A percentile compares a stretch with the other conserved stretches of the same genome.
Conservation (phyloP, 2,113 vertebrate species). For the Melierax canorus region DNA sequence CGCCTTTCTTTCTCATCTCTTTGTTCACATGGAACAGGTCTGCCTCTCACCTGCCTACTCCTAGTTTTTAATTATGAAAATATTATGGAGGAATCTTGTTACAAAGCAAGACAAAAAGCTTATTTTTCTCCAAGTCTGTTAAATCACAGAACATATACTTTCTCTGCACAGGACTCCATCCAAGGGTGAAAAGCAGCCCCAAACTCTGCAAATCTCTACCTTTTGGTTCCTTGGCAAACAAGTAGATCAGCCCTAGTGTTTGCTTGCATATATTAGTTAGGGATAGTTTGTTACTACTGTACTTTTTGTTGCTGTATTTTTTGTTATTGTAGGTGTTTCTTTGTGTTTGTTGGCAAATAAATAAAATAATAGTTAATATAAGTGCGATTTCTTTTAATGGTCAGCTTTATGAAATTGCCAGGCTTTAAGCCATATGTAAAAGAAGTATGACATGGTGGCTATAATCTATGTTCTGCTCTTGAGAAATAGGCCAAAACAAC, state of each 20-base stretch:
- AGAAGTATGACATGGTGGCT: neutral
- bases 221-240: neutral
- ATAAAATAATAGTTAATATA: neutral
- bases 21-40: constrained; percentile 20
- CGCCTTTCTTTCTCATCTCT: neutral
- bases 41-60: constrained; percentile 40
- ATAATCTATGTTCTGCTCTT: neutral
- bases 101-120: neutral
- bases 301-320: neutral
- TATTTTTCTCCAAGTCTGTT: neutral
- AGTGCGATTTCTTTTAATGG: neutral
- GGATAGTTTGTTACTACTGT: neutral
- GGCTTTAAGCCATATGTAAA: neutral
- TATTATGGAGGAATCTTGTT: constrained; percentile 16
- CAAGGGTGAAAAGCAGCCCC: neutral
- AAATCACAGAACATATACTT: neutral
- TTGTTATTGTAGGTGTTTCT: neutral
- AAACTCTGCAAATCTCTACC: neutral
- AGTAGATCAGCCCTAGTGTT: neutral
- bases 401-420: neutral
- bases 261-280: neutral
- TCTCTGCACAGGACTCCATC: neutral
- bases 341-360: neutral
- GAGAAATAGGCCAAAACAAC: neutral
- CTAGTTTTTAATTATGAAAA: constrained; percentile 44